Evolutionary conservation across 2,888 invertebrate species (phyloP), one percentile per base, ranked within the genome.

Genomic region (Adineta ricciae): DNA sequence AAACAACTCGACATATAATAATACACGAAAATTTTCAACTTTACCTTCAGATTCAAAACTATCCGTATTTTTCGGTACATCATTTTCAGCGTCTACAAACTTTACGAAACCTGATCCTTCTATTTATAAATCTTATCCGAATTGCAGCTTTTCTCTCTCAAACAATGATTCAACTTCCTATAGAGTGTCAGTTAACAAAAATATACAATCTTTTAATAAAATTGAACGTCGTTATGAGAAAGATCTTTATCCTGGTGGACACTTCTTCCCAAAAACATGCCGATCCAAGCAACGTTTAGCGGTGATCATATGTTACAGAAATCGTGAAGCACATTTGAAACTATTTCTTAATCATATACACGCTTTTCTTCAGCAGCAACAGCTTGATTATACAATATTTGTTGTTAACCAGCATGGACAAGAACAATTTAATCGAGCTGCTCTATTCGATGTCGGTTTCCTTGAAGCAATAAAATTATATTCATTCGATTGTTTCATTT

Each of bases 401-500:
- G n/a, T 83, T 32, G 49, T 83, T 0, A 52, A 83, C 32, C 83
- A 83, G 32, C 41, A 78, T 41, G 78, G 78, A 7, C 0, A 41
- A 7, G 92, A 92, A 84, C 94, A 94, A 19, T 97, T 97, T 91
- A 97, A 97, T 91, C 93, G 96, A 87, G 98, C 97, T 4, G 95
- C 95, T 92, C 92, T 99, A 87, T 96, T 99, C 95, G 99, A 99
- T 91, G 94, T 97, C 46, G 98, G 97, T 19, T 97, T 94, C 91
- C 93, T 93, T 87, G 97, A 98, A 91, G 96, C 96, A 49, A 92
- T 94, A 89, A 95, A 94, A 88, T 84, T 95, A 92, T 83, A 85
- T 41, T n/a, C 38, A 9, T 78, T n/a, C 41, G 90, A 95, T 89
- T 97, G 97, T 91, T 96, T 96, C 91, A 93, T 97, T 88, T 97